A percentile compares a stretch with the other conserved stretches of the same genome.
Evolutionary conservation across 2,888 invertebrate species (phyloP).

Genomic region (Nycteola revayana): DNA sequence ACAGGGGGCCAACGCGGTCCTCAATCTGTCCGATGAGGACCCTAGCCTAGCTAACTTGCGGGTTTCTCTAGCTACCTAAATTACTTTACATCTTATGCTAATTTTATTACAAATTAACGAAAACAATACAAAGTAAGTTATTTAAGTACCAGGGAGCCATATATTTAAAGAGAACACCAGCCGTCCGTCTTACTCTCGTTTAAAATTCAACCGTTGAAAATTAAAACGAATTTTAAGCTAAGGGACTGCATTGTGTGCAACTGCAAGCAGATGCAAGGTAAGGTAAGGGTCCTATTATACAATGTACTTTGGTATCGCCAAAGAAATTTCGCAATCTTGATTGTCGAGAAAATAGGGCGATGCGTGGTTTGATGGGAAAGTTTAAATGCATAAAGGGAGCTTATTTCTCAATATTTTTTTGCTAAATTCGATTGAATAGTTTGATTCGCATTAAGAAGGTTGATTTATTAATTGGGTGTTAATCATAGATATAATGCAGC

Average conservation of each 20-base stretch:
- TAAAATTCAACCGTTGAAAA: conserved; percentile 48
- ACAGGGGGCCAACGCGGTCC: no score
- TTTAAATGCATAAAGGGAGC: conserved; percentile 7
- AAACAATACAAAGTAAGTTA: no score
- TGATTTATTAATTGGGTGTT: not conserved
- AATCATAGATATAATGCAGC: not conserved
- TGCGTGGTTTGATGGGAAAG: conserved; percentile 26
- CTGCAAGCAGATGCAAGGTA: conserved; percentile 51
- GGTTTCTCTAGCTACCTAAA: no score
- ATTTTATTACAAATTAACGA: no score
- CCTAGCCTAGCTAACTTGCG: no score
- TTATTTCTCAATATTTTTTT: conserved; percentile 11
- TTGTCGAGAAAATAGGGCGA: conserved; percentile 26
- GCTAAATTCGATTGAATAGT: conserved; percentile 5
- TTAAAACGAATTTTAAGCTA: conserved; percentile 34
- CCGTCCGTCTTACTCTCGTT: no score
- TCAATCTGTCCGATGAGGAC: no score
- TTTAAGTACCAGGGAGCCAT: no score
- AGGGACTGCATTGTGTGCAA: conserved; percentile 43
- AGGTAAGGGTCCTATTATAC: conserved; percentile 46
- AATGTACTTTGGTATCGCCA: conserved; percentile 22
- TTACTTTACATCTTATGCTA: no score
- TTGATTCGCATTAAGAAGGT: no score
- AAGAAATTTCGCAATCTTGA: conserved; percentile 38
- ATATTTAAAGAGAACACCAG: no score